Evolutionary conservation across 2,888 invertebrate species (phyloP), one percentile per base, ranked within the genome.

Genomic region (Caenorhabditis sp.): DNA sequence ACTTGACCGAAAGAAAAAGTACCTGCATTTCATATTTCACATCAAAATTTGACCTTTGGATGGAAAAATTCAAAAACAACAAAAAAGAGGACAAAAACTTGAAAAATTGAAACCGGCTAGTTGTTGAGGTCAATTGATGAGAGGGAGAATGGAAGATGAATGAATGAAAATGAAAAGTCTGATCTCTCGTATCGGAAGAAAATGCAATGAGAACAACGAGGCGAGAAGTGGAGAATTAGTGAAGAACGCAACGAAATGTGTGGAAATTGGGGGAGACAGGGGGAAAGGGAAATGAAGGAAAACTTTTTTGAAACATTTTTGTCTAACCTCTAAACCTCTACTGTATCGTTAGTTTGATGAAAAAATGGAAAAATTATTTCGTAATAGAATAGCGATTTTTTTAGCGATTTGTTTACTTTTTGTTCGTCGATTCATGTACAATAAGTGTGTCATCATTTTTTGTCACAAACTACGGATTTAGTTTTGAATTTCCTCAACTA

Each of bases 1-100:
- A 72, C 24, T 58, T 72, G 72, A 74, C 74, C 74, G 72, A 58
- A 72, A 58, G 20, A 18, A 32, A 62, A 55, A 61, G 72, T 47
- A 26, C 13, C 26, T 15, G 28, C 28, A 5, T 37, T 15, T 35
- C 8, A 13, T 44, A 18, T 28, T n/a, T n/a, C n/a, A n/a, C n/a
- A n/a, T n/a, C n/a, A n/a, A n/a, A n/a, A n/a, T n/a, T 62, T 55
- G 62, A 55, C 32, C 53, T 55, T 69, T 60, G 20, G 44, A 44
- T 56, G n/a, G 51, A 44, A 56, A 11, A 18, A 50, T 15, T 1
- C 6, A 20, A 53, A 44, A 44, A 22, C 1, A 4, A 18, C 26
- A 37, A 22, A 28, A 71, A 55, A 58, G n/a, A n/a, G n/a, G n/a
- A n/a, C n/a, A n/a, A n/a, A n/a, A n/a, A n/a, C n/a, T n/a, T 20